Conservation (phyloP, 2,797 vertebrate genomes). For the Ceryle rudis region DNA sequence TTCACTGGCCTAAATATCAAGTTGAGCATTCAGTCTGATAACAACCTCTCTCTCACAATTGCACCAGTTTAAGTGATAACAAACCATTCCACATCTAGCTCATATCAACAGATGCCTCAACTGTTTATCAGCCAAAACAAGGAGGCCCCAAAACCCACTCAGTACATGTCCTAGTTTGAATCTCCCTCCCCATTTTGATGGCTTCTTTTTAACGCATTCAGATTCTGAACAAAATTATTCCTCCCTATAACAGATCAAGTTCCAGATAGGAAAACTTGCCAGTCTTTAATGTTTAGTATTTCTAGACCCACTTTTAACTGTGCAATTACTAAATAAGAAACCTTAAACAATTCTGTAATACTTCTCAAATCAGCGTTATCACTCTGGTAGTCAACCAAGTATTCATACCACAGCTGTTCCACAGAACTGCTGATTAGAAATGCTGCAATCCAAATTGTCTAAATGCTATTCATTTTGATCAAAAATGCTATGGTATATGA, state of each 20-base stretch:
- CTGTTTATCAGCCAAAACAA: neutral
- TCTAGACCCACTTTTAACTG: neutral
- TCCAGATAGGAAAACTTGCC: neutral
- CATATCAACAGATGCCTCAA: neutral
- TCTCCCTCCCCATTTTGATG: neutral
- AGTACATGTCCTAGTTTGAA: neutral
- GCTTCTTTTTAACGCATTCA: neutral
- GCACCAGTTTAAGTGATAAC: neutral
- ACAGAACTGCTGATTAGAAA: neutral
- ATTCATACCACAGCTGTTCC: neutral
- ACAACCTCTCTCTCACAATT: neutral
- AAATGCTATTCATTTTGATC: neutral
- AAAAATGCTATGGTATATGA: neutral
- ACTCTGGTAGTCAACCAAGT: neutral
- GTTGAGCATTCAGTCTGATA: neutral
- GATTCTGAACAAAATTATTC: neutral
- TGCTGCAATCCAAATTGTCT: neutral
- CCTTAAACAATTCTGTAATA: neutral
- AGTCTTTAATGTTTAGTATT: neutral
- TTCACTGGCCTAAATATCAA: conserved; percentile 19
- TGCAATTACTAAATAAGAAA: neutral
- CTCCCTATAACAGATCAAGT: neutral
- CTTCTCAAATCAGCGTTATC: neutral
- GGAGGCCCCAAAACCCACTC: neutral
- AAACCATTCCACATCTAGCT: neutral